Evolutionary conservation across 2,113 vertebrate species (phyloP).

Genomic region (Orcinus orca): DNA sequence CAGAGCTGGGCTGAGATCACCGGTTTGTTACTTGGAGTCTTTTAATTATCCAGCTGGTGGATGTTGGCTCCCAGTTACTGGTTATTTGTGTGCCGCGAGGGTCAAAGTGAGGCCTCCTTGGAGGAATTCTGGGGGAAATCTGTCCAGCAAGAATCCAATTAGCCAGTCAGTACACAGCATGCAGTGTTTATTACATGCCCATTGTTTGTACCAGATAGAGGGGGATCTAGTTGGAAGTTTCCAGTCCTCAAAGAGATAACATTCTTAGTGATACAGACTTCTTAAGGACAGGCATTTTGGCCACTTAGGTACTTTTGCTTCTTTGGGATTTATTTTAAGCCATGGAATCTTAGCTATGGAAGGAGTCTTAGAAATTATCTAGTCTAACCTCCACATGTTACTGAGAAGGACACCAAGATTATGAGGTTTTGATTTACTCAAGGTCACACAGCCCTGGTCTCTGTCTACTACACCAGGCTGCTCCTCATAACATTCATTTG

Average conservation of each 20-base stretch:
- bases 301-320: background rate
- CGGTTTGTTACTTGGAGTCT: background rate
- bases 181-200: background rate
- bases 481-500: background rate
- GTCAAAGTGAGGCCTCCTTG: background rate
- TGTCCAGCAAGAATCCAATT: background rate
- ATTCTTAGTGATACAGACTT: background rate
- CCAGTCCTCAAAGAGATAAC: background rate
- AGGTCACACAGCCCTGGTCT: background rate
- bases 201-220: background rate
- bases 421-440: background rate
- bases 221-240: background rate
- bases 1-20: background rate
- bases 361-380: slow-evolving; percentile 10
- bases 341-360: background rate
- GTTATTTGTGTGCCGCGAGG: background rate
- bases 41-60: background rate
- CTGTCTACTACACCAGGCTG: background rate
- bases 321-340: slow-evolving; percentile 30
- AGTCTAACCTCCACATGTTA: background rate
- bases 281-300: background rate
- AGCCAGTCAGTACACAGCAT: background rate
- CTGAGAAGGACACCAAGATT: background rate
- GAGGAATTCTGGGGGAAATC: background rate
- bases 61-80: background rate